Evolutionary conservation across 2,113 vertebrate species (phyloP).

Genomic region (Lycocorax pyrrhopterus): DNA sequence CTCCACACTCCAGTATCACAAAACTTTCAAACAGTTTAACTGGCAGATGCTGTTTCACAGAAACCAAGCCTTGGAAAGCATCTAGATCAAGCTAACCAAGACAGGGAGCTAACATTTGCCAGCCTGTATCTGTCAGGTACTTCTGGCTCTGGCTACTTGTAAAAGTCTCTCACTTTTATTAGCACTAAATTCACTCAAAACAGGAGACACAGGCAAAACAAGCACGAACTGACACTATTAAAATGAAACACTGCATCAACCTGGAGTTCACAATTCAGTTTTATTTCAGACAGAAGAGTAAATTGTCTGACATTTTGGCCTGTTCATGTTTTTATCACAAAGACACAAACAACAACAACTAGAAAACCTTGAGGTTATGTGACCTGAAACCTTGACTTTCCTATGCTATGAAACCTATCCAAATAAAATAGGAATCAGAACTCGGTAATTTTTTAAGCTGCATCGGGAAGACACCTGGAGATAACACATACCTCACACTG

Average conservation of each 20-base stretch:
- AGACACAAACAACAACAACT: background rate
- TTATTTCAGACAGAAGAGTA: slow-evolving; percentile 44
- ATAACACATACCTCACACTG: background rate
- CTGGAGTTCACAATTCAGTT: slow-evolving; percentile 36
- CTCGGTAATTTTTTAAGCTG: background rate
- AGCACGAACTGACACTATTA: slow-evolving; percentile 26
- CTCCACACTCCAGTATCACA: background rate
- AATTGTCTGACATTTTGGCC: slow-evolving; percentile 39
- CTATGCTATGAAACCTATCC: background rate
- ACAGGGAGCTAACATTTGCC: background rate
- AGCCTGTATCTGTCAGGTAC: background rate
- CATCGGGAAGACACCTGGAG: background rate
- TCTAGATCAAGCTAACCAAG: background rate
- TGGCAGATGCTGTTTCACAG: background rate
- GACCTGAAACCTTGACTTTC: slow-evolving; percentile 1
- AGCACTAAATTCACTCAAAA: slow-evolving; percentile 50
- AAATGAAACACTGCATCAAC: slow-evolving; percentile 43
- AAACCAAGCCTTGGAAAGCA: background rate
- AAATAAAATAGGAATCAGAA: background rate
- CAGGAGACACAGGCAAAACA: background rate
- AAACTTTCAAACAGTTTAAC: background rate
- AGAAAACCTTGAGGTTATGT: background rate
- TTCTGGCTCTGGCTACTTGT: background rate
- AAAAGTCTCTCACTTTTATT: slow-evolving; percentile 41
- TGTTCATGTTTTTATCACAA: slow-evolving; percentile 4